phyloP scores from a whole-genome alignment of 2,888 invertebrate species.

The Hyles lineata region DNA sequence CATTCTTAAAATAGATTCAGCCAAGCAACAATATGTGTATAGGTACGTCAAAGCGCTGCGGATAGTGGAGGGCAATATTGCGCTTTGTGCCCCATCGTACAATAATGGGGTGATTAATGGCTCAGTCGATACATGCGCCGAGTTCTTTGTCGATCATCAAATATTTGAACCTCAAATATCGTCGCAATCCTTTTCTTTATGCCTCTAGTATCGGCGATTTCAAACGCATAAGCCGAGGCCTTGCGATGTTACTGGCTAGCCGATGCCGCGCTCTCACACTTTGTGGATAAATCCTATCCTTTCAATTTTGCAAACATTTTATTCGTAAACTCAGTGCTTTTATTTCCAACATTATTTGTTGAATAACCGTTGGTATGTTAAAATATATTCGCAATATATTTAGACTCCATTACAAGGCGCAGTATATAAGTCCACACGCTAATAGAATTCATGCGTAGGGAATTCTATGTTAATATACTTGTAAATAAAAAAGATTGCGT shows the following conservation, averaged over 20 bases:
- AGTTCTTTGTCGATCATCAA: slow-evolving; percentile 80
- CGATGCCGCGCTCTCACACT: background rate
- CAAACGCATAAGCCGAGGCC: slow-evolving; percentile 47
- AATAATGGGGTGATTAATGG: slow-evolving; percentile 82
- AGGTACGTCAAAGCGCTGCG: slow-evolving; percentile 58
- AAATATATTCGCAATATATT: background rate
- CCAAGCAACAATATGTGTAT: slow-evolving; percentile 51
- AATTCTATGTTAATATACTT: too few species aligned
- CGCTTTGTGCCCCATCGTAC: slow-evolving; percentile 73
- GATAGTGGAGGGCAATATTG: slow-evolving; percentile 73
- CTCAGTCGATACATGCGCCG: slow-evolving; percentile 70
- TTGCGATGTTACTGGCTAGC: slow-evolving; percentile 24
- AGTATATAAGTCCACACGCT: too few species aligned
- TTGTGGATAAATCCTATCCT: slow-evolving; percentile 3
- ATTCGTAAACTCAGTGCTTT: background rate
- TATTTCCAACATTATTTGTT: background rate
- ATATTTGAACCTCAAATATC: slow-evolving; percentile 73
- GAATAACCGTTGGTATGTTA: background rate
- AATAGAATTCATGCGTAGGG: too few species aligned
- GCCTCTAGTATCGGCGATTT: slow-evolving; percentile 59
- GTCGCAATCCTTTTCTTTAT: slow-evolving; percentile 72
- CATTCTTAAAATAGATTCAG: slow-evolving; percentile 66
- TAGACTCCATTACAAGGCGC: too few species aligned
- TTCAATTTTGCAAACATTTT: slow-evolving; percentile 9
- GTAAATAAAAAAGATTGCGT: too few species aligned